A percentile compares a stretch with the other conserved stretches of the same genome.
Evolutionary conservation across 1,140 invertebrate species (phyloP).

Genomic region (Gonatopus flavifemur): DNA sequence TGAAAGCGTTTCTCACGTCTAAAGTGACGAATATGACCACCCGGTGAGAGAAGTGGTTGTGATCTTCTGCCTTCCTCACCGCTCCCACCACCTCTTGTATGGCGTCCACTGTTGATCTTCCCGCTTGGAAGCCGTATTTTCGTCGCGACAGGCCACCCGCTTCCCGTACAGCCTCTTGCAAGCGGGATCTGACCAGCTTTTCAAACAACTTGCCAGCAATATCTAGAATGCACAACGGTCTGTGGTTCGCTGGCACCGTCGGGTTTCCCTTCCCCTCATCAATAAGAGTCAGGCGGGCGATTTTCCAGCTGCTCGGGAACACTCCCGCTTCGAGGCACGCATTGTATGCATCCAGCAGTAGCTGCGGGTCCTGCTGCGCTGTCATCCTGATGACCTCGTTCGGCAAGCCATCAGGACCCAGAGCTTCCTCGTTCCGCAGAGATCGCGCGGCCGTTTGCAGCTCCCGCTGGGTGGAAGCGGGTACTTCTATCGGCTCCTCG

Average conservation of each 20-base stretch:
- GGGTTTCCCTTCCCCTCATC: background rate
- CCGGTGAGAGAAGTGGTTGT: background rate
- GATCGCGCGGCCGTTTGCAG: no score
- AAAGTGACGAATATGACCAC: slow-evolving; percentile 14
- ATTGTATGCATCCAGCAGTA: background rate
- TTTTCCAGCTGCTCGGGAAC: background rate
- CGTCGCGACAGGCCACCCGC: slow-evolving; percentile 8
- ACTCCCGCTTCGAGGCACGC: background rate
- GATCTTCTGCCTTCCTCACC: background rate
- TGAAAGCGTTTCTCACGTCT: slow-evolving; percentile 32
- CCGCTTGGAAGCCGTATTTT: slow-evolving; percentile 27
- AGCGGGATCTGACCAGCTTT: background rate
- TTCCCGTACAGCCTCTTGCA: slow-evolving; percentile 5
- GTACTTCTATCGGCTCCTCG: no score
- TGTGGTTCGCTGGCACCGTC: background rate
- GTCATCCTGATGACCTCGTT: no score
- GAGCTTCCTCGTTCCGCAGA: no score
- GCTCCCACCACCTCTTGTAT: slow-evolving; percentile 19
- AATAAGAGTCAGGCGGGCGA: background rate
- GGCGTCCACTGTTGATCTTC: slow-evolving; percentile 16
- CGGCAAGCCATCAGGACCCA: no score
- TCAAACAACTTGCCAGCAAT: background rate
- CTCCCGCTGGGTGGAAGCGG: no score
- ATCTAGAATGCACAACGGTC: background rate
- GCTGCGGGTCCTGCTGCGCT: no score